phyloP scores from a whole-genome alignment of 1,140 invertebrate genomes.

The Tenebrio molitor region DNA sequence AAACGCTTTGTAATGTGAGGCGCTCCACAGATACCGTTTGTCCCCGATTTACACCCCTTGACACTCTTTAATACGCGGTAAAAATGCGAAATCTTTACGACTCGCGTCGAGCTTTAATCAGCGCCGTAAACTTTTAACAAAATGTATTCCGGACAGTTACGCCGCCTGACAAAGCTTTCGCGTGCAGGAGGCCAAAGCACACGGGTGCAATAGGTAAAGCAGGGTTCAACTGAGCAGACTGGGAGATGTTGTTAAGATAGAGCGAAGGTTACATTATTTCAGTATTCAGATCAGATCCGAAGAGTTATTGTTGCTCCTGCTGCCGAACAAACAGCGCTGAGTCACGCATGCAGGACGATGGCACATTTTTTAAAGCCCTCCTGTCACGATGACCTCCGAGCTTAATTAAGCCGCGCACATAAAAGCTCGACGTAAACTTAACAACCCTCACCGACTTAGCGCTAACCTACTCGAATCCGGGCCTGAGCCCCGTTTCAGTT shows the following conservation, averaged over 20 bases:
- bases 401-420: conserved; percentile 4
- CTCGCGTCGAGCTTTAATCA: too few species aligned
- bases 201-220: conserved; percentile 1
- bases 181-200: conserved; percentile 8
- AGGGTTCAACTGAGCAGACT: conserved; percentile 12
- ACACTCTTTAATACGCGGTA: too few species aligned
- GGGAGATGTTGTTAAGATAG: conserved; percentile 52
- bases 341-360: conserved; percentile 39
- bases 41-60: too few species aligned
- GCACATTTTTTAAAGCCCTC: background rate
- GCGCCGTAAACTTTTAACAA: background rate
- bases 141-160: background rate
- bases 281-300: conserved; percentile 34
- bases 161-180: background rate
- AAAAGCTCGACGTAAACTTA: background rate
- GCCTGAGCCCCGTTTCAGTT: conserved; percentile 9
- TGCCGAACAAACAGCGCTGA: conserved; percentile 30
- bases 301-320: conserved; percentile 16
- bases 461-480: background rate
- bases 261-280: conserved; percentile 39
- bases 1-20: background rate
- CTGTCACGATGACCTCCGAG: background rate
- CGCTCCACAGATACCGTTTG: too few species aligned
- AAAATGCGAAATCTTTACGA: too few species aligned
- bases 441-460: background rate